Evolutionary conservation across 2,113 vertebrate genomes (phyloP).

Genomic region (Rhipidura dahli): DNA sequence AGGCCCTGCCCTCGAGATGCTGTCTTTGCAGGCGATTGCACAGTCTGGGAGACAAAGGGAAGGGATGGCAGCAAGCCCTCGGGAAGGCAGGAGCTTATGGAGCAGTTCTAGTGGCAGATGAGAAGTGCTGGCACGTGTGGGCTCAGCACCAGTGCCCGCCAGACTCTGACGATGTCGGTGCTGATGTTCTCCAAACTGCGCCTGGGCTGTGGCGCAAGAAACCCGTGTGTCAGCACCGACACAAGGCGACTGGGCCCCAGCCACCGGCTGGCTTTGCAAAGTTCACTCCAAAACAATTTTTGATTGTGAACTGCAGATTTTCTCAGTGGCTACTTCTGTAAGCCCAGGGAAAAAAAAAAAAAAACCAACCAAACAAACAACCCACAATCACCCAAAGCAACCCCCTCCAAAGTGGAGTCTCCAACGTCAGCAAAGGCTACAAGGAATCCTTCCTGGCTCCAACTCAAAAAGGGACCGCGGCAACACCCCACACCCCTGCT

Average conservation of each 20-base stretch:
- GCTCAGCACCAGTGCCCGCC: background rate
- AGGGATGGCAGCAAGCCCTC: background rate
- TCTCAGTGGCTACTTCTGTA: background rate
- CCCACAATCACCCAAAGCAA: background rate
- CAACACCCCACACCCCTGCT: rapidly evolving
- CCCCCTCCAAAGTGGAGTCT: background rate
- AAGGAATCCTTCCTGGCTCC: background rate
- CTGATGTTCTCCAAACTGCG: background rate
- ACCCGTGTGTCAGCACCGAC: background rate
- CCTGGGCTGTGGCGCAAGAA: background rate
- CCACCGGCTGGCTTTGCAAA: no score
- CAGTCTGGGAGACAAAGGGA: background rate
- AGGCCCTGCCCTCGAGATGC: background rate
- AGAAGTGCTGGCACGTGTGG: background rate
- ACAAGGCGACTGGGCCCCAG: background rate
- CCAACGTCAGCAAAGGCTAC: background rate
- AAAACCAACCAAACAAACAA: background rate
- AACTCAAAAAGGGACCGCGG: background rate
- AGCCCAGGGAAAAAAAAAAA: background rate
- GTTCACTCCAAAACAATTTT: background rate
- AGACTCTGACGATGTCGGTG: background rate
- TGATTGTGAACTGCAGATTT: background rate
- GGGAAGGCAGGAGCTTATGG: background rate
- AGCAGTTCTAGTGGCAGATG: background rate
- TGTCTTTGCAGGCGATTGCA: rapidly evolving